A percentile compares a stretch with the other conserved stretches of the same genome.
Evolutionary conservation across 2,888 invertebrate species (phyloP).

Genomic region (Rhingia rostrata): DNA sequence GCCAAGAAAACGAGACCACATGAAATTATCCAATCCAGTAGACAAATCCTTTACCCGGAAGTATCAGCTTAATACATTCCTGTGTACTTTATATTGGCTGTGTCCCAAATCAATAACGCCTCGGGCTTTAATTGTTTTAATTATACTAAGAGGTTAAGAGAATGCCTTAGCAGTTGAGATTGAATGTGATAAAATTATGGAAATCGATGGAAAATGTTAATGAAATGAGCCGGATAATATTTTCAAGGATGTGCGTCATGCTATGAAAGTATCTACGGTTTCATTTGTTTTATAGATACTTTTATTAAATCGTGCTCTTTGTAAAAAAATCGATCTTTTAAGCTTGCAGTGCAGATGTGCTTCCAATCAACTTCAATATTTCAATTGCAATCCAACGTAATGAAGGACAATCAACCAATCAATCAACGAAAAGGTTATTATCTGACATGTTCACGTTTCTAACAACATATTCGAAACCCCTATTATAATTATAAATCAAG

Average conservation of each 20-base stretch:
- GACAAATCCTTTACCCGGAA: constrained; percentile 19
- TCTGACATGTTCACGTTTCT: constrained; percentile 39
- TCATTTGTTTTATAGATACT: not conserved
- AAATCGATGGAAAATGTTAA: constrained; percentile 20
- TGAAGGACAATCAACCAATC: constrained; percentile 30
- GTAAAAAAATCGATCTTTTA: too few species aligned
- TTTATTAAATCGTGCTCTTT: not conserved
- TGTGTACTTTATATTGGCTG: constrained; percentile 1
- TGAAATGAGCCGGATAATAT: constrained; percentile 5
- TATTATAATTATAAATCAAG: constrained; percentile 42
- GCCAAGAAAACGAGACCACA: not conserved
- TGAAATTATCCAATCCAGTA: not conserved
- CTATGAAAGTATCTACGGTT: not conserved
- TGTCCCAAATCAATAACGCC: constrained; percentile 32
- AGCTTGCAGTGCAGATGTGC: not conserved
- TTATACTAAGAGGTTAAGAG: constrained; percentile 46
- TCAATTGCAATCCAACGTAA: not conserved
- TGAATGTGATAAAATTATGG: constrained; percentile 15
- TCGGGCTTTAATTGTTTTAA: constrained; percentile 15
- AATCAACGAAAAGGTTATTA: constrained; percentile 16
- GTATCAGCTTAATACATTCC: constrained; percentile 22
- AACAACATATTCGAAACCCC: not conserved
- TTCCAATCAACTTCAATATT: not conserved
- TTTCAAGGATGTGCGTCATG: not conserved
- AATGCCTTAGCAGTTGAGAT: constrained; percentile 11